phyloP scores from a whole-genome alignment of 1,140 invertebrate genomes.

The Paraescarpia echinospica region DNA sequence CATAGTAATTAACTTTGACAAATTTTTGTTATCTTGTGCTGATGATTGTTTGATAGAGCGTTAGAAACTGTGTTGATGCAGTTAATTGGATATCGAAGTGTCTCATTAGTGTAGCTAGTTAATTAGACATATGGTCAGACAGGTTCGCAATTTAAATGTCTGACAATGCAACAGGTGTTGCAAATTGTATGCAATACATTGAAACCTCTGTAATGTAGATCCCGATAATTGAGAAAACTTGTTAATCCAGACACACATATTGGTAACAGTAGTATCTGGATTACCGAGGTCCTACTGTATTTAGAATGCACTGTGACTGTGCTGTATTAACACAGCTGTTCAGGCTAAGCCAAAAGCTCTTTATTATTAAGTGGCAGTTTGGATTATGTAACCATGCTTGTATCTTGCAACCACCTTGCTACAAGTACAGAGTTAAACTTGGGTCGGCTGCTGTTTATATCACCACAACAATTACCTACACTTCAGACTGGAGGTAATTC shows the following conservation, averaged over 20 bases:
- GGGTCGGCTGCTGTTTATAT: too few species aligned
- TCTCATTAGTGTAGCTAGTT: neutral
- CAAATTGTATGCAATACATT: neutral
- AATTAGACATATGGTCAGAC: neutral
- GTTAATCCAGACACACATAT: too few species aligned
- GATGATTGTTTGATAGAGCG: too few species aligned
- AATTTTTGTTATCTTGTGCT: too few species aligned
- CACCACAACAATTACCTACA: neutral
- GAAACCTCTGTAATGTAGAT: too few species aligned
- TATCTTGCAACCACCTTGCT: too few species aligned
- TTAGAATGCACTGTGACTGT: neutral
- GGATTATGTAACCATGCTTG: too few species aligned
- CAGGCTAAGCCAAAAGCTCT: neutral
- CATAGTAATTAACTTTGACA: too few species aligned
- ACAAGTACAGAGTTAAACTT: too few species aligned
- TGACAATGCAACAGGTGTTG: neutral
- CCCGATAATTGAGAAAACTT: too few species aligned
- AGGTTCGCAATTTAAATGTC: neutral
- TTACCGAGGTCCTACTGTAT: neutral
- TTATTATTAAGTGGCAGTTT: neutral
- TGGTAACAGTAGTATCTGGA: too few species aligned
- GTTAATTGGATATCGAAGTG: neutral
- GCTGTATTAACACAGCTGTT: neutral
- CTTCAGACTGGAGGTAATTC: too few species aligned
- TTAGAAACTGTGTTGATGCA: neutral